Conservation (phyloP, 1,140 invertebrate genomes). For the Pseudomyrmex gracilis region DNA sequence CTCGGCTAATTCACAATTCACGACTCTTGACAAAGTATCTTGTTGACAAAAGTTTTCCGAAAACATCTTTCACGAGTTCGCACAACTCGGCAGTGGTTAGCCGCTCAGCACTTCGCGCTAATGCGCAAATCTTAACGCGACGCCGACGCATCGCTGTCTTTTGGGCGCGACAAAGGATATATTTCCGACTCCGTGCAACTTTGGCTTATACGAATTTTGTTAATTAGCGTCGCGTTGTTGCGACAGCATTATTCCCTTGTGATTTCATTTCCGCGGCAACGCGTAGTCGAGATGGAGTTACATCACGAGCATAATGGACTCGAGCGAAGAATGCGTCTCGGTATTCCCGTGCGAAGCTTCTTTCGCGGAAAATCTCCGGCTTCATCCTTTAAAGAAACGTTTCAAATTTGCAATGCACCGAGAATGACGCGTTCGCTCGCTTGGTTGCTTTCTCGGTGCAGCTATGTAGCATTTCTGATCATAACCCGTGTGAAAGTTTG, state of each 20-base stretch:
- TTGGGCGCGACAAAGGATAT: neutral
- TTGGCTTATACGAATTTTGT: slow-evolving; percentile 14
- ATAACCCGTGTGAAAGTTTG: slow-evolving; percentile 66
- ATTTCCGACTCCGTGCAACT: slow-evolving; percentile 6
- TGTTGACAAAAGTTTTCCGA: slow-evolving; percentile 8
- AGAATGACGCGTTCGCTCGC: neutral
- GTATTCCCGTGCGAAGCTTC: slow-evolving; percentile 52
- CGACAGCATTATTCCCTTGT: slow-evolving; percentile 19
- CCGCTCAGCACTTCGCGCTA: slow-evolving; percentile 19
- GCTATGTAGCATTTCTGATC: slow-evolving; percentile 54
- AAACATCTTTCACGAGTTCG: slow-evolving; percentile 11
- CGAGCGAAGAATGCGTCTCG: slow-evolving; percentile 23
- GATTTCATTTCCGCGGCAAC: slow-evolving; percentile 19
- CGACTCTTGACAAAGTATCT: no score
- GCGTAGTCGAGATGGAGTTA: neutral
- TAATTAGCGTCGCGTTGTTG: slow-evolving; percentile 27
- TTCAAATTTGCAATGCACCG: slow-evolving; percentile 67
- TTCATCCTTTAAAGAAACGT: slow-evolving; percentile 57
- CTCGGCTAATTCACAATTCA: slow-evolving; percentile 12
- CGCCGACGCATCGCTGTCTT: neutral
- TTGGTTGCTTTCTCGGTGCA: neutral
- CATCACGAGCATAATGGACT: slow-evolving; percentile 19
- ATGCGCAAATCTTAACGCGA: slow-evolving; percentile 42
- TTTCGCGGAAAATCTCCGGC: slow-evolving; percentile 26
- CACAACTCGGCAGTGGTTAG: slow-evolving; percentile 25